These are phyloP conservation scores for Meta bourneti DNA, from an alignment of 2,888 invertebrate species.

Conservation along the genomic window DNA sequence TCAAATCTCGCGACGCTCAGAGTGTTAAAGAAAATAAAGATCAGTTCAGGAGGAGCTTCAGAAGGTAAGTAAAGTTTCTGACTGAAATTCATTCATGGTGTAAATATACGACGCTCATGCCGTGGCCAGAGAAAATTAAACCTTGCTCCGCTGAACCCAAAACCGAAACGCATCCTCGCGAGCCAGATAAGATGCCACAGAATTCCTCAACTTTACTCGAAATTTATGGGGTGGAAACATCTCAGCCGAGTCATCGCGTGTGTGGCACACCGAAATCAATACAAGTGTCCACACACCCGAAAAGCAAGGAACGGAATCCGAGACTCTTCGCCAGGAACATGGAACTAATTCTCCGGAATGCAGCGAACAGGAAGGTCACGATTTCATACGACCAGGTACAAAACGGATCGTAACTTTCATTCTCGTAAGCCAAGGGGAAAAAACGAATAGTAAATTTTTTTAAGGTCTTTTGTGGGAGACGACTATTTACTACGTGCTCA, in stretches of 20 bases:
- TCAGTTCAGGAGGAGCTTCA: too few relatives aligned
- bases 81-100: too few relatives aligned
- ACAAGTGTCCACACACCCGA: background rate
- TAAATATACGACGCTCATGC: too few relatives aligned
- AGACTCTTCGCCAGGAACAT: background rate
- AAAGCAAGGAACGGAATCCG: background rate
- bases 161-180: background rate
- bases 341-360: background rate
- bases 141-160: too few relatives aligned
- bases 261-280: background rate
- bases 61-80: too few relatives aligned
- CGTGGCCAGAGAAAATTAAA: too few relatives aligned
- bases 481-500: conserved; percentile 72
- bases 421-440: background rate
- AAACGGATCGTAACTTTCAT: background rate
- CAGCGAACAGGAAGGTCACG: background rate
- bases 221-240: background rate
- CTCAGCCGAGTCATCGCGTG: too few relatives aligned
- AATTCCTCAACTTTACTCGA: background rate
- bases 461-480: conserved; percentile 20
- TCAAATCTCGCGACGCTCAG: too few relatives aligned
- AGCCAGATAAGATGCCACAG: background rate
- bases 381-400: background rate
- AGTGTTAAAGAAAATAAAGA: too few relatives aligned
- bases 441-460: background rate